These are phyloP conservation scores for Bombus confusus DNA, from an alignment of 1,140 invertebrate species.

Conservation along the genomic window DNA sequence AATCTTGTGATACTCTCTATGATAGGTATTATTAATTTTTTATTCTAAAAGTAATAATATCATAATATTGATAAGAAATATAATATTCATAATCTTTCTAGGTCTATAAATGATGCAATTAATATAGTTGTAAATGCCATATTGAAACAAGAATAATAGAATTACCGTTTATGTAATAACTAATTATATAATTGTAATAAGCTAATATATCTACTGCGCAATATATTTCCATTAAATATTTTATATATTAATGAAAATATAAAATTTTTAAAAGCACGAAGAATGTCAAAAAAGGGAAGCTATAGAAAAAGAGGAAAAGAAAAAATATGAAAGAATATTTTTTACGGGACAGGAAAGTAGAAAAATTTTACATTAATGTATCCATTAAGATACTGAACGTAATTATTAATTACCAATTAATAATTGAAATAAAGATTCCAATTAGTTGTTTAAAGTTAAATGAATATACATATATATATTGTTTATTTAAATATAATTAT, in stretches of 20 bases:
- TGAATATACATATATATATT: background rate
- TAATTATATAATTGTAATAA: background rate
- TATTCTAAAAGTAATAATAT: background rate
- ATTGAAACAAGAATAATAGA: conserved; percentile 7
- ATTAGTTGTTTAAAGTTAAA: background rate
- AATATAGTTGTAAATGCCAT: conserved; percentile 34
- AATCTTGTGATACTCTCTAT: background rate
- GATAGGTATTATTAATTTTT: conserved; percentile 42
- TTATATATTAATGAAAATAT: background rate
- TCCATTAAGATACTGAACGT: background rate
- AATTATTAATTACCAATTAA: background rate
- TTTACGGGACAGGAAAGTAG: background rate
- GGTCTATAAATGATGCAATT: conserved; percentile 42
- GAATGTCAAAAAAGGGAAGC: no score
- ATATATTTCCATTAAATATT: background rate
- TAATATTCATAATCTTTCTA: conserved; percentile 33
- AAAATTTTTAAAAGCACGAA: background rate
- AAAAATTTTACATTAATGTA: background rate
- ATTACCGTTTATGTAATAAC: background rate
- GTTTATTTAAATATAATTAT: background rate
- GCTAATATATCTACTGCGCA: background rate
- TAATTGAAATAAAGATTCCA: no score
- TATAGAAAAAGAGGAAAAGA: no score
- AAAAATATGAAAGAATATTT: conserved; percentile 1
- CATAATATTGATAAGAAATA: background rate